Evolutionary conservation across 2,797 vertebrate species (phyloP).

Genomic region (Sardinella longiceps): DNA sequence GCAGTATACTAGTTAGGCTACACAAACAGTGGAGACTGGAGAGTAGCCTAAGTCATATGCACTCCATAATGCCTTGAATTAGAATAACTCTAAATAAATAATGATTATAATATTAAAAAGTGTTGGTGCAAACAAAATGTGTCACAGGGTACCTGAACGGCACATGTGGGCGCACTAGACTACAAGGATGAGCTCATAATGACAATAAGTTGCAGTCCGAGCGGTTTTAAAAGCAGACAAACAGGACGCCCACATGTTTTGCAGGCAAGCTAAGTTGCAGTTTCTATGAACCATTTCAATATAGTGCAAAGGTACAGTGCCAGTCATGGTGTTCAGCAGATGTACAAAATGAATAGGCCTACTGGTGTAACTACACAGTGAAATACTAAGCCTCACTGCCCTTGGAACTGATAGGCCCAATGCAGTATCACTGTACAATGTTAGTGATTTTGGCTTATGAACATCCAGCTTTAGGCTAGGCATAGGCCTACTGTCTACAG

Average conservation of each 20-base stretch:
- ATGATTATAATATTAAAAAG: no score
- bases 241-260: background rate
- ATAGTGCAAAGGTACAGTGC: background rate
- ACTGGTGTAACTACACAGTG: no score
- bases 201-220: background rate
- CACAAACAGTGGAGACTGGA: no score
- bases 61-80: background rate
- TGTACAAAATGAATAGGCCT: background rate
- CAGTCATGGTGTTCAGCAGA: background rate
- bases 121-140: background rate
- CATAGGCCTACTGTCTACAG: no score
- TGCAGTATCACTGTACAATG: background rate
- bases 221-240: conserved; percentile 7
- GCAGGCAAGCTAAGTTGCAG: background rate
- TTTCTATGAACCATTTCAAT: background rate
- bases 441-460: background rate
- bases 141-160: background rate
- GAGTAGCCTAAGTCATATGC: no score
- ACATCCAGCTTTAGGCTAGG: no score
- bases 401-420: no score
- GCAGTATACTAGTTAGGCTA: no score
- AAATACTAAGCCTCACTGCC: no score
- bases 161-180: background rate
- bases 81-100: no score
- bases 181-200: background rate